These are phyloP conservation scores for Sacculina carcini DNA, from an alignment of 2,888 invertebrate genomes.

Conservation along the genomic window DNA sequence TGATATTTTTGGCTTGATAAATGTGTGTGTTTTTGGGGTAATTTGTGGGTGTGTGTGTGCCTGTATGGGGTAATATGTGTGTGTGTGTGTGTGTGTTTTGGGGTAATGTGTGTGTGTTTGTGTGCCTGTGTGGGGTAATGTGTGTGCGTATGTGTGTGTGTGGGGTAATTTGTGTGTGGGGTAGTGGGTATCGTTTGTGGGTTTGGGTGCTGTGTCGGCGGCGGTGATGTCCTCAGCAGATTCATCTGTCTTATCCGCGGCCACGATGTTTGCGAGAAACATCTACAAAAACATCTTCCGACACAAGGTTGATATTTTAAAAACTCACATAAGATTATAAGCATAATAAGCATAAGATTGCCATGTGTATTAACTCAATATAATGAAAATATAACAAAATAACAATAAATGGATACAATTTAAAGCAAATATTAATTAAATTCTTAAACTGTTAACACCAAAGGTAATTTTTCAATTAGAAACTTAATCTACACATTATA, in stretches of 20 bases:
- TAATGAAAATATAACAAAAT: background rate
- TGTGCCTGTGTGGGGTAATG: no score
- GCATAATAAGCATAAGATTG: background rate
- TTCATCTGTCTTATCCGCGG: slow-evolving; percentile 39
- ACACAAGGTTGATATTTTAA: no score
- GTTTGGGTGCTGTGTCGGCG: slow-evolving; percentile 41
- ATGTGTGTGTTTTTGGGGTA: background rate
- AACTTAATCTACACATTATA: no score
- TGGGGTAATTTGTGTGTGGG: no score
- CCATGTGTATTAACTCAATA: background rate
- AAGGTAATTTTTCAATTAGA: no score
- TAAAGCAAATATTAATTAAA: no score
- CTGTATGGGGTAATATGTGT: background rate
- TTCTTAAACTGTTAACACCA: no score
- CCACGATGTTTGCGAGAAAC: slow-evolving; percentile 43
- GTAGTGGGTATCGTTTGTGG: slow-evolving; percentile 34
- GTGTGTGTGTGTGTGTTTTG: background rate
- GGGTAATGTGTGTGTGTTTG: background rate
- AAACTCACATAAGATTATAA: slow-evolving; percentile 5
- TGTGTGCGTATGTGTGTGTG: no score
- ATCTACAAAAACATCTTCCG: slow-evolving; percentile 13
- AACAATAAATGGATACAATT: no score
- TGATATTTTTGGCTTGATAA: no score
- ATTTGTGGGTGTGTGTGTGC: background rate
- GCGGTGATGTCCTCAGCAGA: slow-evolving; percentile 53